A percentile compares a stretch with the other conserved stretches of the same genome.
Conservation (phyloP, 2,113 vertebrate genomes). For the Echinops telfairi region DNA sequence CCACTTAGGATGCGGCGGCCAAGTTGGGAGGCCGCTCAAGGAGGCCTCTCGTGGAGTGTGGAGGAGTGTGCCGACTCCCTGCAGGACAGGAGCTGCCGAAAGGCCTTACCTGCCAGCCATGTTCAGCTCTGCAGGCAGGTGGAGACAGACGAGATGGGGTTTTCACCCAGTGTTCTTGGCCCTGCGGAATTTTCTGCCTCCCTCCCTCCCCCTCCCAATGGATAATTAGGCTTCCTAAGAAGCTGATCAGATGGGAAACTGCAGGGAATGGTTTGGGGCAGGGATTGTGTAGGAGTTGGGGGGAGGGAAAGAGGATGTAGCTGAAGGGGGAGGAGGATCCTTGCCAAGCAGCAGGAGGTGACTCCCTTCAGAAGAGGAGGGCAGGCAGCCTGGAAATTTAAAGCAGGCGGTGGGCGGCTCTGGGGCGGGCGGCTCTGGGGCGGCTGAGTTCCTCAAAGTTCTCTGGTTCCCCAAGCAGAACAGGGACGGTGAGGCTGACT, state of each 20-base stretch:
- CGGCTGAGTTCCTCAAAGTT: background rate
- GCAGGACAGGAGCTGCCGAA: background rate
- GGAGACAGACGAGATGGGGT: background rate
- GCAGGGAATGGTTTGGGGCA: conserved; percentile 70
- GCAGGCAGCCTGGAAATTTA: background rate
- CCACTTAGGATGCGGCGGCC: background rate
- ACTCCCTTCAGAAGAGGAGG: background rate
- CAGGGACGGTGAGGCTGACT: background rate
- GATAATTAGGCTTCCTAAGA: conserved; percentile 79
- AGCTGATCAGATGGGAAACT: conserved; percentile 78
- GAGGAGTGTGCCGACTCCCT: background rate
- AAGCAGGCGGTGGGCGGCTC: conserved; percentile 7
- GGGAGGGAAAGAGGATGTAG: conserved; percentile 65
- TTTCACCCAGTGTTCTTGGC: conserved; percentile 64
- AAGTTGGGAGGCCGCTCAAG: background rate
- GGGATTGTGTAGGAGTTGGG: conserved; percentile 76
- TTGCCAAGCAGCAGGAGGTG: conserved; percentile 64
- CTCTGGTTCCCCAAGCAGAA: background rate
- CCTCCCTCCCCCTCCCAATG: background rate
- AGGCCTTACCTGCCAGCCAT: background rate
- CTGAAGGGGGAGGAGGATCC: background rate
- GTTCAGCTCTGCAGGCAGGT: background rate
- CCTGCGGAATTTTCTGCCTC: conserved; percentile 53
- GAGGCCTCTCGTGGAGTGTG: background rate
- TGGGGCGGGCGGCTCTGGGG: background rate